Base-by-base conservation (phyloP, 2,113 vertebrate genomes). In the Chloropsis hardwickii region DNA sequence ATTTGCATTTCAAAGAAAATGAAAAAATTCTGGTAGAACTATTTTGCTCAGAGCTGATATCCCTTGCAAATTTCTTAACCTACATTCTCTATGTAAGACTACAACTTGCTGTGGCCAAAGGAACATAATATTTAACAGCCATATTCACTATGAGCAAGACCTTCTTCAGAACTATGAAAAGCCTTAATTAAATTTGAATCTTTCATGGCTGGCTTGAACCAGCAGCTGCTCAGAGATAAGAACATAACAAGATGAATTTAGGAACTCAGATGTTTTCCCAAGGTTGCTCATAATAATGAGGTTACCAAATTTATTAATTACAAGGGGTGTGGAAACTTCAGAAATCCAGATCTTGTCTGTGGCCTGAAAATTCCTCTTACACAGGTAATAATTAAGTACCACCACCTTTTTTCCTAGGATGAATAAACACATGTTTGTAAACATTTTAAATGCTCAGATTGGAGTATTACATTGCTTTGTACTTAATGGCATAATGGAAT, bases 1-100 rank as follows among this genome's bases (percentile, higher is more conserved):
- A 95, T 96, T 94, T 96, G 76, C 86, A 88, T 92, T 96, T 88
- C 80, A 97, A 95, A 95, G 62, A 90, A 78, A 67, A 84, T 67
- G 35, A 92, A 88, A 88, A 71, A 51, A 24, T 44, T 88, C 56
- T 66, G 48, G 53, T n/a, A 25, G 37, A 94, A 53, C 48, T 78
- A 10, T 12, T 54, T 61, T 51, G 18, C 67, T 73, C 61, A 92
- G 51, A 83, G 74, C 21, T 58, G 70, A 77, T 56, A 80, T 48
- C 25, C 60, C 60, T 94, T 90, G 67, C 82, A 96, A 92, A 96
- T 94, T 86, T 65, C 79, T 80, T 86, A 88, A 50, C 17, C 58
- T 62, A 37, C 10, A 82, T 88, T 57, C 70, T 76, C 33, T 81
- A 56, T 42, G 62, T 65, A 85, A 89, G 87, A 33, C 50, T 67